phyloP scores from a whole-genome alignment of 2,113 vertebrate species.

The Mixornis gularis region DNA sequence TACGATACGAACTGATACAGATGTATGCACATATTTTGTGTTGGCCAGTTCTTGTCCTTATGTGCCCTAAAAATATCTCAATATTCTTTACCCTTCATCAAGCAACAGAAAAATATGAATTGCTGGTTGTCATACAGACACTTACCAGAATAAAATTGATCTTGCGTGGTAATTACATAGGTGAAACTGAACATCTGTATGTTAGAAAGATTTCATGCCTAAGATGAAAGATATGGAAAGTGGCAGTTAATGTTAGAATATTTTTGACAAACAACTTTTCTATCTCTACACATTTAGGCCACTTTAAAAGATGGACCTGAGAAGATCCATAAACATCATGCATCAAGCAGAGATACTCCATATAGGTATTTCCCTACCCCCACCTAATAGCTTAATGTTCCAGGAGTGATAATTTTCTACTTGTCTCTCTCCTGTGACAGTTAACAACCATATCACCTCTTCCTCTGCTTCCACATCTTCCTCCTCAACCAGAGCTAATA shows the following conservation, averaged over 20 bases:
- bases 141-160: background rate
- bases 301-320: background rate
- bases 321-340: background rate
- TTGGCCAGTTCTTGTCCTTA: background rate
- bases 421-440: background rate
- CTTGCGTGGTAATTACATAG: background rate
- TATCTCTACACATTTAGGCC: background rate
- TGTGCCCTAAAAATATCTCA: background rate
- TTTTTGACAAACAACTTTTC: background rate
- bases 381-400: background rate
- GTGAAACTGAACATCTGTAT: background rate
- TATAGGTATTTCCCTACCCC: background rate
- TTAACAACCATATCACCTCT: background rate
- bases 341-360: background rate
- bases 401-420: background rate
- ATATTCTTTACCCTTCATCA: background rate
- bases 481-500: background rate
- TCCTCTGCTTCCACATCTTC: background rate
- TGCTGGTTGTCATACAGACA: background rate
- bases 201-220: background rate
- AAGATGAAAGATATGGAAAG: background rate
- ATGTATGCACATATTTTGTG: fast-evolving
- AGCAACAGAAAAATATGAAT: background rate
- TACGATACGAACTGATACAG: background rate
- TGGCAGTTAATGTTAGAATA: background rate